Evolutionary conservation across 2,797 vertebrate species (phyloP), one percentile per base, ranked within the genome.

Genomic region (Peromyscus eremicus): DNA sequence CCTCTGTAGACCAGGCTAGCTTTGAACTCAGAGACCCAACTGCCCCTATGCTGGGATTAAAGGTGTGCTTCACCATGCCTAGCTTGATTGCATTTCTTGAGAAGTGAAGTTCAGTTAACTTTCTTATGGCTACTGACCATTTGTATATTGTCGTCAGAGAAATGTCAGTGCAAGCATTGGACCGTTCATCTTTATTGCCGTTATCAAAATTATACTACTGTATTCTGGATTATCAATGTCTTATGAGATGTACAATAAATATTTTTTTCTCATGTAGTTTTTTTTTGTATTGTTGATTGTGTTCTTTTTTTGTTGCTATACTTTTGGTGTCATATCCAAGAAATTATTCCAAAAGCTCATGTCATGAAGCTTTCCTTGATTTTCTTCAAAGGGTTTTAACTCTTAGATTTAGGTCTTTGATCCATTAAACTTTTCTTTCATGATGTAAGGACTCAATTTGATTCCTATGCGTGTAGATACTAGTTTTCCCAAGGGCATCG

Each of bases 311-410:
- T 94, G 40, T 96, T 82, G 81, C 5, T 85, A 14, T 6, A 40
- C 46, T 95, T 95, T 96, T 68, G 16, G 37, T 71, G 6, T 91
- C 60, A 76, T 81, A 57, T 55, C 1, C 10, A 92, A 95, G n/a
- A 94, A 90, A 76, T 75, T 43, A 64, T 62, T 62, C 40, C 7
- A n/a, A 95, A 92, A 46, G 86, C 43, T 27, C 82, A 25, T 46
- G 27, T 70, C 1, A 5, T 79, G 40, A 97, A 82, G 13, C 2
- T 94, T 80, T 89, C 19, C 27, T 21, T 3, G 1, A 4, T 92
- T 88, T 91, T 83, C 66, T 91, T 84, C 13, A 71, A 64, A 79
- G 60, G 21, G 37, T 90, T 96, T 94, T 79, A 92, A 64, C 19
- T 84, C 19, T 89, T 92, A 57, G 2, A 40, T 49, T 87, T 64